Evolutionary conservation across 2,113 vertebrate genomes (phyloP).

Genomic region (Hemibates koningsi): DNA sequence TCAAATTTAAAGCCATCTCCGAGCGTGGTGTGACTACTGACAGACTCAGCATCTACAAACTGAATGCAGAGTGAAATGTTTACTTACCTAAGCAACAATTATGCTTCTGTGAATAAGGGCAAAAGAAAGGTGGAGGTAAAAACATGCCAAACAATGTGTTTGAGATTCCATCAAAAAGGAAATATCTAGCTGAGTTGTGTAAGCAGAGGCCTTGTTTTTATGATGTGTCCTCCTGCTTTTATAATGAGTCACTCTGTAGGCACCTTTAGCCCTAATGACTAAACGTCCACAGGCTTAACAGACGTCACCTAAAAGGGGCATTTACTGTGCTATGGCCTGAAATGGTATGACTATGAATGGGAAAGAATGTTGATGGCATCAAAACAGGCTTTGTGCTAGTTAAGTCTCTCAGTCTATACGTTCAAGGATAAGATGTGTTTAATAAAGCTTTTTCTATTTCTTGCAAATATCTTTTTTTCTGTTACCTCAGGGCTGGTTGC

Average conservation of each 20-base stretch:
- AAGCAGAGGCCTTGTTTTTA: background rate
- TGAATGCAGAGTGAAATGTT: background rate
- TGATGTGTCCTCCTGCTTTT: background rate
- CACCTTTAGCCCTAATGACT: background rate
- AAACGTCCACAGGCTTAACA: background rate
- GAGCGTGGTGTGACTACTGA: background rate
- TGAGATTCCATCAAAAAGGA: background rate
- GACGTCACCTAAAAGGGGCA: background rate
- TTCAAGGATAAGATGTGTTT: background rate
- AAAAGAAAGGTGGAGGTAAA: background rate
- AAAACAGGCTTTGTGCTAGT: background rate
- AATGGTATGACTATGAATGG: background rate
- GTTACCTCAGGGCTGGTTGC: background rate
- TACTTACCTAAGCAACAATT: background rate
- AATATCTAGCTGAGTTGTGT: background rate
- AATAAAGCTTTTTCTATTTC: background rate
- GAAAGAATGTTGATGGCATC: background rate
- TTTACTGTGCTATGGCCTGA: background rate
- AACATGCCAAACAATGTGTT: background rate
- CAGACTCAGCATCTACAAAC: background rate
- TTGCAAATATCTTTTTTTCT: background rate
- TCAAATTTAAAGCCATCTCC: background rate
- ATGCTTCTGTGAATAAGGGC: background rate
- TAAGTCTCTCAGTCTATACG: background rate
- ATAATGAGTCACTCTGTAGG: background rate